Conservation (phyloP, 1,140 invertebrate species). For the Rhopalosiphum maidis region DNA sequence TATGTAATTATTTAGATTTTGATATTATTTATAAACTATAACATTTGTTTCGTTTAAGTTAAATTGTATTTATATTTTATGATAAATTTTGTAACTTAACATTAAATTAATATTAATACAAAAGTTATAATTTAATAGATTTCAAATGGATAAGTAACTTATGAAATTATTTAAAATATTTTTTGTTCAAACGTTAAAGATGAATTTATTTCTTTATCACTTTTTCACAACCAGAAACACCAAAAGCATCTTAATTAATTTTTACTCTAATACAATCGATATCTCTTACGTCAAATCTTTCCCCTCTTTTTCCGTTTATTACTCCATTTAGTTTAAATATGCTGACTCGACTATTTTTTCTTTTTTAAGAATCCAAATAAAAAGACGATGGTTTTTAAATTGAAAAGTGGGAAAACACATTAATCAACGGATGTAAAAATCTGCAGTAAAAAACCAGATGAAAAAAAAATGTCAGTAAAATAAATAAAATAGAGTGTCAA, state of each 20-base stretch:
- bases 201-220: not conserved
- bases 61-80: not conserved
- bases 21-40: constrained; percentile 5
- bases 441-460: constrained; percentile 2
- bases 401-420: constrained; percentile 31
- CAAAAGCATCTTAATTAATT: constrained; percentile 27
- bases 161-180: not conserved
- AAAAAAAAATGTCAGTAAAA: constrained; percentile 21
- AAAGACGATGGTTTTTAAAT: constrained; percentile 16
- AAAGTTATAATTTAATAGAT: not conserved
- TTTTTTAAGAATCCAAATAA: constrained; percentile 15
- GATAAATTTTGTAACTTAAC: not conserved
- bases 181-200: not conserved
- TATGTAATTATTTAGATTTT: not conserved
- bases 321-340: constrained; percentile 36
- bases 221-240: not conserved
- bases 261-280: constrained; percentile 34
- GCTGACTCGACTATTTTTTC: constrained; percentile 25
- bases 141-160: constrained; percentile 1
- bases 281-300: not conserved
- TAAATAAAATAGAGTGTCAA: constrained; percentile 30
- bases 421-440: constrained; percentile 28
- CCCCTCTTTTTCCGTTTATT: constrained; percentile 5
- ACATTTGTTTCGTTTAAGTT: not conserved
- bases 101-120: not conserved